Evolutionary conservation across 1,140 invertebrate genomes (phyloP).

Genomic region (Aphaenogaster ashmeadi): DNA sequence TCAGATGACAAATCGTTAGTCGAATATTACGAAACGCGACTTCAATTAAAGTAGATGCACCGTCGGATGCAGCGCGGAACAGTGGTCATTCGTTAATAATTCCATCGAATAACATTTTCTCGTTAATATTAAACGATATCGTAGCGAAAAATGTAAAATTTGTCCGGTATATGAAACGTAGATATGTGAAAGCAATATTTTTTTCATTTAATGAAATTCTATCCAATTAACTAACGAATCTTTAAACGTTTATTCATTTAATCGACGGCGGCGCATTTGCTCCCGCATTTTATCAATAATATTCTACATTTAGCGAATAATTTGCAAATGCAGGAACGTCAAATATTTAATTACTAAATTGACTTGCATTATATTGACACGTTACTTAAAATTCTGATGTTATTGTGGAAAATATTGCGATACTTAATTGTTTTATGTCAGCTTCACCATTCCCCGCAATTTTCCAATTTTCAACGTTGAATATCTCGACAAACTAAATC

Average conservation of each 20-base stretch:
- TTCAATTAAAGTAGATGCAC: slow-evolving; percentile 34
- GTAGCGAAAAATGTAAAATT: neutral
- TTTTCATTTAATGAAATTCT: slow-evolving; percentile 46
- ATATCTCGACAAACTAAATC: neutral
- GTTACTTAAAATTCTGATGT: slow-evolving; percentile 38
- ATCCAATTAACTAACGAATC: slow-evolving; percentile 45
- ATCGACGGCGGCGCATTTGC: slow-evolving; percentile 16
- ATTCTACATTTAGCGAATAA: slow-evolving; percentile 36
- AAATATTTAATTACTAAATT: slow-evolving; percentile 63
- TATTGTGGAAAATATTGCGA: slow-evolving; percentile 10
- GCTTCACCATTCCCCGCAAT: neutral
- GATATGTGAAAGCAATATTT: neutral
- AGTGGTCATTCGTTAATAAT: neutral
- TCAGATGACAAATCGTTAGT: slow-evolving; percentile 60
- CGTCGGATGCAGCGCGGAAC: neutral
- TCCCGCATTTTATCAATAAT: slow-evolving; percentile 52
- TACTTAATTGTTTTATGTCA: slow-evolving; percentile 4
- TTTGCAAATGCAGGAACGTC: slow-evolving; percentile 41
- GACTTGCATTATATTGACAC: slow-evolving; percentile 29
- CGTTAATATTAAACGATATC: neutral
- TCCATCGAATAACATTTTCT: neutral
- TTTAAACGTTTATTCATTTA: slow-evolving; percentile 54
- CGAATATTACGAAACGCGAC: slow-evolving; percentile 30
- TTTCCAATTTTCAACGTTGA: slow-evolving; percentile 8
- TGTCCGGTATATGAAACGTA: neutral